Evolutionary conservation across 2,888 invertebrate genomes (phyloP).

Genomic region (Lasioglossum pauxillum): DNA sequence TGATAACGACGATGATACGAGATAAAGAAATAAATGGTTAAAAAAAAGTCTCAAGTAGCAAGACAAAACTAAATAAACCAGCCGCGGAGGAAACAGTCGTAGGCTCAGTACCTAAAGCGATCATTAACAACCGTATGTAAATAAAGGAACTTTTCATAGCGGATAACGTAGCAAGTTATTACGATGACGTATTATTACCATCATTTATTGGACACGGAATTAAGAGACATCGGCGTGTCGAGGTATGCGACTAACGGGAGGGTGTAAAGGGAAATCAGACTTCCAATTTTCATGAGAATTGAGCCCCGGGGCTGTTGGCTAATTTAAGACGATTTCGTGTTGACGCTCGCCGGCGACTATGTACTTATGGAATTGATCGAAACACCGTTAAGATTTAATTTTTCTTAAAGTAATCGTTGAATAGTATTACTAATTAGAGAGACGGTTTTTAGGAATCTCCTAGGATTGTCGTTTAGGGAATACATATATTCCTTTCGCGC

Average conservation of each 20-base stretch:
- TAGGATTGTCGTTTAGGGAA: conserved; percentile 29
- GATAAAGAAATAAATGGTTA: conserved; percentile 26
- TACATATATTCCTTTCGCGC: conserved; percentile 41
- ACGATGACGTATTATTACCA: conserved; percentile 51
- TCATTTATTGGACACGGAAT: conserved; percentile 34
- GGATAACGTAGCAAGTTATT: conserved; percentile 48
- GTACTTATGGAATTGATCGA: conserved; percentile 34
- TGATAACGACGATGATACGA: conserved; percentile 17
- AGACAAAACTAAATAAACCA: conserved; percentile 21
- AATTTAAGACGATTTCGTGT: conserved; percentile 10
- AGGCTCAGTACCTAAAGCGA: conserved; percentile 51
- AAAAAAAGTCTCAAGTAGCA: conserved; percentile 31
- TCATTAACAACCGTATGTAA: conserved; percentile 49
- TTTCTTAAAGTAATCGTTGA: conserved; percentile 20
- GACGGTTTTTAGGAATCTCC: conserved; percentile 36
- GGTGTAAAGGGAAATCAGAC: conserved; percentile 41
- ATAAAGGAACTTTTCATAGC: conserved; percentile 59
- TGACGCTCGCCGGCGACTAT: not conserved
- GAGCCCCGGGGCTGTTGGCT: not conserved
- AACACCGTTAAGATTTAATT: conserved; percentile 11
- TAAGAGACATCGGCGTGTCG: conserved; percentile 26
- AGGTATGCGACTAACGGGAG: conserved; percentile 32
- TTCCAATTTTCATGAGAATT: conserved; percentile 58
- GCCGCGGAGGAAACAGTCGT: conserved; percentile 43
- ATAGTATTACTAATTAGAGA: not conserved